Evolutionary conservation across 2,113 vertebrate genomes (phyloP).

Genomic region (Galbula dea): DNA sequence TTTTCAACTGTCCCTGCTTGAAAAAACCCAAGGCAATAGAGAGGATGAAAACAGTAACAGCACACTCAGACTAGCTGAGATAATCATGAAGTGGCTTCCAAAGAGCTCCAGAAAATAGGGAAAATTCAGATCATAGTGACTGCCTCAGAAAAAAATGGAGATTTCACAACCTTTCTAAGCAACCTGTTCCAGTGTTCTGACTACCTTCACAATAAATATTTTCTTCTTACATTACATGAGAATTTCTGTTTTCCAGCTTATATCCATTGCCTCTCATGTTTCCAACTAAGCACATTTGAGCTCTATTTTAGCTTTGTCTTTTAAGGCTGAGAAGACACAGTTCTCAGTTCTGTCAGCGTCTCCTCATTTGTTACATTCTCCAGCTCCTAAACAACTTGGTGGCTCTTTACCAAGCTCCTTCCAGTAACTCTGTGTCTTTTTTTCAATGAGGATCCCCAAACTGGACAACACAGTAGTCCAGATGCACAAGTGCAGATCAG

Average conservation of each 20-base stretch:
- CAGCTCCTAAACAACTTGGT: neutral
- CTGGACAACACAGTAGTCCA: neutral
- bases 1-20: neutral
- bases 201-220: neutral
- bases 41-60: neutral
- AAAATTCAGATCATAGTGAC: neutral
- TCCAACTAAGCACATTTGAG: neutral
- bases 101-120: neutral
- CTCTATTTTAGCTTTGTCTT: neutral
- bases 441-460: neutral
- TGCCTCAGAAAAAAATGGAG: neutral
- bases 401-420: neutral
- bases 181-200: neutral
- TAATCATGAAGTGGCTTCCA: neutral
- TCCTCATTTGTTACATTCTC: rapidly evolving
- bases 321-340: neutral
- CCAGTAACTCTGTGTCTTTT: neutral
- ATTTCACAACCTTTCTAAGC: neutral
- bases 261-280: neutral
- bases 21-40: neutral
- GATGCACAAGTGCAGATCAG: neutral
- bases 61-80: neutral
- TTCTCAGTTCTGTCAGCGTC: neutral
- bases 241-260: neutral
- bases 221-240: neutral